Evolutionary conservation across 92 coral and sea anemone species (phyloP).

Genomic region (Siderastrea radians): DNA sequence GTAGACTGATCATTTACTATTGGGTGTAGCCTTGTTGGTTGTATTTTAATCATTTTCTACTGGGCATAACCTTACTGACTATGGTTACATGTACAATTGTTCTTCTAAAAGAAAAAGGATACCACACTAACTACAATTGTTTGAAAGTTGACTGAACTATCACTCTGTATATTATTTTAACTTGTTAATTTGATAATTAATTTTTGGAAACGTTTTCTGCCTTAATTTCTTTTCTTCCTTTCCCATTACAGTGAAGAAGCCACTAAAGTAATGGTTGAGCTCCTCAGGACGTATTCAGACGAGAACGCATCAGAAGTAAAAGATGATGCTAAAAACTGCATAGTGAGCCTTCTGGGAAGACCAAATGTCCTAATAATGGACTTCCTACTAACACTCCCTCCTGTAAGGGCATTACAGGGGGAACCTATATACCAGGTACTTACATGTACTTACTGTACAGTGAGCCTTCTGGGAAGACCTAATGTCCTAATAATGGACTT

Average conservation of each 20-base stretch:
- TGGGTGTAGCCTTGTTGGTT: no score
- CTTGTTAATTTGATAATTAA: background rate
- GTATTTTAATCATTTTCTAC: no score
- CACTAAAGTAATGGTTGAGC: conserved; percentile 91
- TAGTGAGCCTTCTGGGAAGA: conserved; percentile 86
- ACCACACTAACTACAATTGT: no score
- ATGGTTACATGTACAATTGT: no score
- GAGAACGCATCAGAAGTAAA: conserved; percentile 89
- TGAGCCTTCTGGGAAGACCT: no score
- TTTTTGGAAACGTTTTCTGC: background rate
- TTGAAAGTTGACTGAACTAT: no score
- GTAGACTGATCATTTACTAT: no score
- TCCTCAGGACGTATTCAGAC: conserved; percentile 93
- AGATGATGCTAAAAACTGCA: conserved; percentile 95
- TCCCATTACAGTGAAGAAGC: conserved; percentile 88
- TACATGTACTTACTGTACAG: no score
- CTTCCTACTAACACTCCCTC: conserved; percentile 84
- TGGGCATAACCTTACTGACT: no score
- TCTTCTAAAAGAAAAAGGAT: no score
- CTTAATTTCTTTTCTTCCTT: background rate
- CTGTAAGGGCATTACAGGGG: conserved; percentile 89
- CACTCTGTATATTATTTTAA: background rate
- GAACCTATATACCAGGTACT: conserved; percentile 89
- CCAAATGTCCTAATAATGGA: conserved; percentile 93
- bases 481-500: no score